A percentile compares a stretch with the other conserved stretches of the same genome.
phyloP scores from a whole-genome alignment of 2,888 invertebrate species.

The Sturmia bella region DNA sequence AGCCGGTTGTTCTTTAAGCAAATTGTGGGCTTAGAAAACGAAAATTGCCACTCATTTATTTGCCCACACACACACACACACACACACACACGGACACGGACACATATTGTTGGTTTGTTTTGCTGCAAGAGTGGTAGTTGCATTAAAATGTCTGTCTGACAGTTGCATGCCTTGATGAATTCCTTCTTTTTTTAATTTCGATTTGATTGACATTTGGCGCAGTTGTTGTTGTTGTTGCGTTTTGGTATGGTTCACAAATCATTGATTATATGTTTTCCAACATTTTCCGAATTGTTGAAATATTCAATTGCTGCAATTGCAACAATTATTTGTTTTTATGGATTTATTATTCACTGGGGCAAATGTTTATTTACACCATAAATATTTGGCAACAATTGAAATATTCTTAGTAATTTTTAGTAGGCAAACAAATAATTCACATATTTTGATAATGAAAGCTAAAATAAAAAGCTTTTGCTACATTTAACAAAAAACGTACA shows the following conservation, averaged over 20 bases:
- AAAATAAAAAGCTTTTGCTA: no score
- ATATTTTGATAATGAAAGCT: no score
- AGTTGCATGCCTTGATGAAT: constrained; percentile 51
- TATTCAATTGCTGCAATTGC: constrained; percentile 12
- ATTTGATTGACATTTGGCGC: constrained; percentile 67
- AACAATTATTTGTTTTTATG: constrained; percentile 23
- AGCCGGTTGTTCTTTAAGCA: constrained; percentile 25
- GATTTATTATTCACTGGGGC: background rate
- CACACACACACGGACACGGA: no score
- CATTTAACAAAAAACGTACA: no score
- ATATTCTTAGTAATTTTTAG: no score
- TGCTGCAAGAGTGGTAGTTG: background rate
- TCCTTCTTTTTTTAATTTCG: constrained; percentile 41
- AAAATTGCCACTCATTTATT: constrained; percentile 46
- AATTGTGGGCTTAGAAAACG: constrained; percentile 40
- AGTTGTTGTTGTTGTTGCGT: constrained; percentile 44
- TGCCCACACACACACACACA: constrained; percentile 25
- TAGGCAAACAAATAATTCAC: no score
- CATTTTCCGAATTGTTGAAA: constrained; percentile 37
- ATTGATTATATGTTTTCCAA: constrained; percentile 58
- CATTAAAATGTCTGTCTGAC: constrained; percentile 4
- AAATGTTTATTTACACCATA: background rate
- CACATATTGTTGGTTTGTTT: background rate
- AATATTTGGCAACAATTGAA: no score
- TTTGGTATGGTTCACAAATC: constrained; percentile 57